Percentiles rank a stretch among this genome's conserved stretches.
Conservation (phyloP, 2,888 invertebrate genomes). For the Athrips mouffetella region DNA sequence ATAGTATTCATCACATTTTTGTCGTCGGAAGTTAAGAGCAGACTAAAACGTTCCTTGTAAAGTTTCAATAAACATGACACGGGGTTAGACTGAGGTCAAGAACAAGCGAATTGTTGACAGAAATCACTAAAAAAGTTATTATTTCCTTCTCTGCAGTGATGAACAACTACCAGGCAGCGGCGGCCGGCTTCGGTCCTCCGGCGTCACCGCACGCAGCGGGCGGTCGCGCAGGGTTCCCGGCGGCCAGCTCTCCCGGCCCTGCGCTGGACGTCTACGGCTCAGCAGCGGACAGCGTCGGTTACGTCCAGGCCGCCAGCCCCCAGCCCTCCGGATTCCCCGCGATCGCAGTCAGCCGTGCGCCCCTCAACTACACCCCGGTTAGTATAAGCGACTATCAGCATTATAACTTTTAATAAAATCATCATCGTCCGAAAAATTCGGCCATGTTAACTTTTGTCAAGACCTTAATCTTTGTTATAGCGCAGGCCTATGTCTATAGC, state of each 20-base stretch:
- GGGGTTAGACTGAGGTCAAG: too few species aligned
- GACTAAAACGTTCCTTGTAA: too few species aligned
- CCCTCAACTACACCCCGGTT: constrained; percentile 95
- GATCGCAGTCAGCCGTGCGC: constrained; percentile 95
- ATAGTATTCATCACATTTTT: too few species aligned
- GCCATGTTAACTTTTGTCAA: too few species aligned
- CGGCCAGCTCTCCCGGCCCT: constrained; percentile 94
- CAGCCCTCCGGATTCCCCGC: constrained; percentile 97
- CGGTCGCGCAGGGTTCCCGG: constrained; percentile 89
- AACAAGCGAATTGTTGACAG: too few species aligned
- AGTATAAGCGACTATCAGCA: constrained; percentile 66
- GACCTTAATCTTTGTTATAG: too few species aligned
- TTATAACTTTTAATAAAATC: too few species aligned
- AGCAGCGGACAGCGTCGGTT: constrained; percentile 92
- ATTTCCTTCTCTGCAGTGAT: constrained; percentile 84
- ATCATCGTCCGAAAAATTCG: too few species aligned
- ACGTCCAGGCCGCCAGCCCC: constrained; percentile 98
- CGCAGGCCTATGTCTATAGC: too few species aligned
- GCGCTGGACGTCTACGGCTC: constrained; percentile 96
- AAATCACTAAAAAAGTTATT: neutral
- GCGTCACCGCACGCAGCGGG: constrained; percentile 89
- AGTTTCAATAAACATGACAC: too few species aligned
- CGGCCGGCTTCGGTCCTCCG: constrained; percentile 88
- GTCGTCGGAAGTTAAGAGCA: too few species aligned
- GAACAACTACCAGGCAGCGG: constrained; percentile 96